These are phyloP conservation scores for Antennarius striatus DNA, from an alignment of 2,113 vertebrate genomes.

Conservation along the genomic window DNA sequence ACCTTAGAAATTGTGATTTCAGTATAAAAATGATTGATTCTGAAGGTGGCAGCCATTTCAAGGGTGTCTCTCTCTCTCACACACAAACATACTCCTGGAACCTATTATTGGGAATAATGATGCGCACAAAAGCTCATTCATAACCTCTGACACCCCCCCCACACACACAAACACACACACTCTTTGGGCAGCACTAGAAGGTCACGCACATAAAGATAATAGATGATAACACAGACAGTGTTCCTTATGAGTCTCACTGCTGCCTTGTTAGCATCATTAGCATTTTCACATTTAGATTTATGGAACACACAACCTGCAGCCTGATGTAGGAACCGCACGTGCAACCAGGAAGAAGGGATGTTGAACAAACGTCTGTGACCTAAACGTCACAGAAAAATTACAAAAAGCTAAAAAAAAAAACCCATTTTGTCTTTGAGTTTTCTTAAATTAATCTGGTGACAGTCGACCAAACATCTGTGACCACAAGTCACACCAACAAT, in stretches of 20 bases:
- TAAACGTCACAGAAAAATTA: too few relatives aligned
- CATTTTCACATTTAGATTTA: not conserved
- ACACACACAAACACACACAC: conserved; percentile 17
- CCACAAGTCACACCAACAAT: too few relatives aligned
- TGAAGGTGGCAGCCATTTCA: too few relatives aligned
- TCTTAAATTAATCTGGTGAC: too few relatives aligned
- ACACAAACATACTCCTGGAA: conserved; percentile 18
- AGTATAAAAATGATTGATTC: not conserved
- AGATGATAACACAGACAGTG: not conserved
- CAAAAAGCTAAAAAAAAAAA: too few relatives aligned
- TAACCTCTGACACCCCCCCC: conserved; percentile 28
- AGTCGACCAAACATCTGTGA: too few relatives aligned
- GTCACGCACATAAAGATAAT: conserved; percentile 22
- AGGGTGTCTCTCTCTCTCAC: not conserved
- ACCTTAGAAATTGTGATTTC: not conserved
- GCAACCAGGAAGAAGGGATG: not conserved
- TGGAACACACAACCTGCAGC: not conserved
- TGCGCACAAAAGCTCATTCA: conserved; percentile 45
- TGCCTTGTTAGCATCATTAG: not conserved
- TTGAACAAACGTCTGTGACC: too few relatives aligned
- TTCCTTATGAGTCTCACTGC: not conserved
- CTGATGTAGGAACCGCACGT: too few relatives aligned
- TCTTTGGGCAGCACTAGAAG: conserved; percentile 4
- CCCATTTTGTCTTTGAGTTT: too few relatives aligned
- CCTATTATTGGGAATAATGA: conserved; percentile 59